Conservation (phyloP, 2,797 vertebrate species). For the Poecilia velifera region DNA sequence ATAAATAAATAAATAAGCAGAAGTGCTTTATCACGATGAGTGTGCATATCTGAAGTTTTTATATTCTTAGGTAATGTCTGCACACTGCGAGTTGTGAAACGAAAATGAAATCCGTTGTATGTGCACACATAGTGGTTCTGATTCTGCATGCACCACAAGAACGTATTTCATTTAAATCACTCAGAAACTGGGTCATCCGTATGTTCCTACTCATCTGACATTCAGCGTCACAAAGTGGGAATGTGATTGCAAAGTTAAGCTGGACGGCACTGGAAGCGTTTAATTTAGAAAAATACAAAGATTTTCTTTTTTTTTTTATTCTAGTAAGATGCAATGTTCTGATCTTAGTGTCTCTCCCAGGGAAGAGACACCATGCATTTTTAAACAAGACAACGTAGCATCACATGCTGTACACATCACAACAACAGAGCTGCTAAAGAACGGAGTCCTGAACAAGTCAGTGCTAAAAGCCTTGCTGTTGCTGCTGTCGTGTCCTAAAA, state of each 20-base stretch:
- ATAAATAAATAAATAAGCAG: no score
- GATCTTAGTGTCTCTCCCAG: no score
- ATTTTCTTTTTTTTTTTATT: no score
- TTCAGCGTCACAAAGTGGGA: not conserved
- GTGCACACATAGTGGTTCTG: not conserved
- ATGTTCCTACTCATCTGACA: not conserved
- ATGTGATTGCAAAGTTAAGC: not conserved
- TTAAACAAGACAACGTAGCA: constrained; percentile 12
- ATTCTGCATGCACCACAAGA: not conserved
- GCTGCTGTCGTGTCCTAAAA: not conserved
- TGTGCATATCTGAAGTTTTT: not conserved
- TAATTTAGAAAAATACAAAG: not conserved
- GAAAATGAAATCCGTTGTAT: not conserved
- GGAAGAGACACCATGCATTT: not conserved
- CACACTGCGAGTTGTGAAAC: not conserved
- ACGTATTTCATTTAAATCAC: not conserved
- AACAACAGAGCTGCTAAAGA: not conserved
- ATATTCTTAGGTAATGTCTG: not conserved
- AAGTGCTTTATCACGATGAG: no score
- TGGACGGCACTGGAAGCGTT: not conserved
- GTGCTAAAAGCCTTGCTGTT: not conserved
- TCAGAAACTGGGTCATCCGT: not conserved
- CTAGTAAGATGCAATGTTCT: not conserved
- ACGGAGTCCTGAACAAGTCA: not conserved
- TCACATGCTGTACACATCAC: constrained; percentile 9